Conservation (phyloP, 1,140 invertebrate species). For the Drosophila parvula region DNA sequence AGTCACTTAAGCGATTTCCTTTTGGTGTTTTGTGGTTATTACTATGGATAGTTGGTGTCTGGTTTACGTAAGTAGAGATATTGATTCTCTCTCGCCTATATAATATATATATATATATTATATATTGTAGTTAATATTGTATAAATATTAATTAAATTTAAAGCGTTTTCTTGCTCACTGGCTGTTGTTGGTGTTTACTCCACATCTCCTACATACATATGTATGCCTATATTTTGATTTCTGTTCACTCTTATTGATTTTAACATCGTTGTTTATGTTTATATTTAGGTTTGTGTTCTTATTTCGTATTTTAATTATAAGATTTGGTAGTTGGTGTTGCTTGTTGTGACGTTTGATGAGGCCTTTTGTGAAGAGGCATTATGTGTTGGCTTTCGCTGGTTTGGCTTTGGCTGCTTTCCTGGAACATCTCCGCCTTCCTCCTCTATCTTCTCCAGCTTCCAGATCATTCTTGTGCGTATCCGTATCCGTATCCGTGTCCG, state of each 20-base stretch:
- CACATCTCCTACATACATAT: constrained; percentile 8
- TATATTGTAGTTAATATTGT: constrained; percentile 8
- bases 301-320: not conserved
- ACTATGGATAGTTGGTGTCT: constrained; percentile 38
- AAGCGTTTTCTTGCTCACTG: constrained; percentile 38
- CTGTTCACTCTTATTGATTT: constrained; percentile 28
- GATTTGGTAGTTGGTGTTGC: constrained; percentile 27
- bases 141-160: constrained; percentile 41
- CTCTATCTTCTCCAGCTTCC: not conserved
- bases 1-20: constrained; percentile 33
- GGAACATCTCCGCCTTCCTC: not conserved
- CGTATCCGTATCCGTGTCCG: constrained; percentile 16
- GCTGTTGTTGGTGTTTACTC: constrained; percentile 19
- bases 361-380: constrained; percentile 18
- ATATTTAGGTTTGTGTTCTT: not conserved
- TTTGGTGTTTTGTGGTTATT: constrained; percentile 16
- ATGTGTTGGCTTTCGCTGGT: constrained; percentile 6
- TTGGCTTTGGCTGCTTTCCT: constrained; percentile 17
- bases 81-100: constrained; percentile 13
- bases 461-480: constrained; percentile 7
- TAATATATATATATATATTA: constrained; percentile 15
- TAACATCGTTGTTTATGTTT: constrained; percentile 31
- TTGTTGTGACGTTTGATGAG: constrained; percentile 21
- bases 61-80: constrained; percentile 6
- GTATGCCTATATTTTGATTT: constrained; percentile 41